Percentiles rank a stretch among this genome's conserved stretches.
These are phyloP conservation scores for Tyto alba DNA, from an alignment of 2,113 vertebrate genomes.

Conservation along the genomic window DNA sequence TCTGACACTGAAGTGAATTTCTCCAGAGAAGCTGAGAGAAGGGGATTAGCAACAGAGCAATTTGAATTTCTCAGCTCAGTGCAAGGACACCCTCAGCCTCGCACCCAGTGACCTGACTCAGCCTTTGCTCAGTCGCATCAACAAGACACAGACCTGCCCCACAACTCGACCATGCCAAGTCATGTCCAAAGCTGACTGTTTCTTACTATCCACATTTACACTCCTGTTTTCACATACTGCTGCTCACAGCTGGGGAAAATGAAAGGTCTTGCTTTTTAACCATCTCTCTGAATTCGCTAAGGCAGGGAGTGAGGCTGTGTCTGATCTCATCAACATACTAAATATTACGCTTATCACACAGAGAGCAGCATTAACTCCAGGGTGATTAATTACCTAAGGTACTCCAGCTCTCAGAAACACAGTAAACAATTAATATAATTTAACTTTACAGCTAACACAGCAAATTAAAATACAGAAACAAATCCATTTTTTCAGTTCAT, in stretches of 20 bases:
- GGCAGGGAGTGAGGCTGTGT: neutral
- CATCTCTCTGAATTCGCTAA: neutral
- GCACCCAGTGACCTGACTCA: rapidly evolving
- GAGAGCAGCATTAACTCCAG: neutral
- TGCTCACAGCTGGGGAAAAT: neutral
- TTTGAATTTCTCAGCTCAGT: neutral
- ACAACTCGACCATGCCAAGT: neutral
- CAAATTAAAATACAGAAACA: conserved; percentile 18
- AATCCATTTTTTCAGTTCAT: neutral
- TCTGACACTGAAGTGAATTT: neutral
- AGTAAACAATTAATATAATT: conserved; percentile 38
- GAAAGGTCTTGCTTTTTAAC: neutral
- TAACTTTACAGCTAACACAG: conserved; percentile 10
- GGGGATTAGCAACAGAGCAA: neutral
- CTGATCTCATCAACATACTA: neutral
- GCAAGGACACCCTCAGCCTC: neutral
- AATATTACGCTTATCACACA: neutral
- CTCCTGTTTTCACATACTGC: neutral
- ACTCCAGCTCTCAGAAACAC: neutral
- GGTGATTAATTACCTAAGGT: conserved; percentile 29
- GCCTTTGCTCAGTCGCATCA: neutral
- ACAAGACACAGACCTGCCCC: neutral
- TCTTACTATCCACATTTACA: neutral
- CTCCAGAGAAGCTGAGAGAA: neutral
- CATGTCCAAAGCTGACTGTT: neutral